Percentiles rank a stretch among this genome's conserved stretches.
phyloP scores from a whole-genome alignment of 2,113 vertebrate species.

The Elgaria multicarinata region DNA sequence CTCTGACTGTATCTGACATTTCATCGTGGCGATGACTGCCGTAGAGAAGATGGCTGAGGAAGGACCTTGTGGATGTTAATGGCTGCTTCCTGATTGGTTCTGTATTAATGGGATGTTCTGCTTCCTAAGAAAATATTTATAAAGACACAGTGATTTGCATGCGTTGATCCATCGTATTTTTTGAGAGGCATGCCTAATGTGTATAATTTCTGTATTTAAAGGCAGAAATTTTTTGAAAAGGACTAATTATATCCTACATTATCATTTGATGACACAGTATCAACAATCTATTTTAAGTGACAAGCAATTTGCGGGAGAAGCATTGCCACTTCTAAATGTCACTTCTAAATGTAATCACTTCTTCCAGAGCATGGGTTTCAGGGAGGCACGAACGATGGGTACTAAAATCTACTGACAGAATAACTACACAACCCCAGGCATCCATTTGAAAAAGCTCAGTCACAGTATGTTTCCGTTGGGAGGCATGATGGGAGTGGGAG shows the following conservation, averaged over 20 bases:
- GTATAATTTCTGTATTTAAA: conserved; percentile 73
- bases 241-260: conserved; percentile 73
- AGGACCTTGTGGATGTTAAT: conserved; percentile 38
- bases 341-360: conserved; percentile 68
- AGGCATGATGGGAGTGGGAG: background rate
- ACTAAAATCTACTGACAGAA: conserved; percentile 44
- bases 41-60: conserved; percentile 28
- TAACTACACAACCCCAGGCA: conserved; percentile 19
- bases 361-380: conserved; percentile 60
- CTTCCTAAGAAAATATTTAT: conserved; percentile 73
- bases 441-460: conserved; percentile 22
- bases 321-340: conserved; percentile 57
- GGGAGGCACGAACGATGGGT: conserved; percentile 34
- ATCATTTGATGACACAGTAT: conserved; percentile 69
- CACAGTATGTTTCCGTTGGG: background rate
- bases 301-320: conserved; percentile 69
- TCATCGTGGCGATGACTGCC: conserved; percentile 41
- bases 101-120: conserved; percentile 66
- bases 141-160: conserved; percentile 71
- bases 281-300: conserved; percentile 71
- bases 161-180: conserved; percentile 53
- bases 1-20: conserved; percentile 39
- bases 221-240: conserved; percentile 68
- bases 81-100: conserved; percentile 54
- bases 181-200: conserved; percentile 68